Evolutionary conservation across 2,888 invertebrate species (phyloP).

Genomic region (Drosophila prostipennis): DNA sequence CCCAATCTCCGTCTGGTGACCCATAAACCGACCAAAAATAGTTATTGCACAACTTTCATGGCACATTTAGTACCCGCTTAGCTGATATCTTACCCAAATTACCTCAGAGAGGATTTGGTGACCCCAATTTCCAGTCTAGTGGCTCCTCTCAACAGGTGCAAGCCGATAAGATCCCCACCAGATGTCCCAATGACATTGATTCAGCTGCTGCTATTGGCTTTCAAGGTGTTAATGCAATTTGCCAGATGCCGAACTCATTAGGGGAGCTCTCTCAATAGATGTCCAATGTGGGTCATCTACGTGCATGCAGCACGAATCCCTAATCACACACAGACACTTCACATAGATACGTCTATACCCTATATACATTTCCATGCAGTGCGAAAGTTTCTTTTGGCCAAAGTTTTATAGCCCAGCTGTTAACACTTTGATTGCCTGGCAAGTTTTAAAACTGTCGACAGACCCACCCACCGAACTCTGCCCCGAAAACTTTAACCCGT

Average conservation of each 20-base stretch:
- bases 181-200: slow-evolving; percentile 17
- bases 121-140: not conserved
- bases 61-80: not conserved
- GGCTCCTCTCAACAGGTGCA: slow-evolving; percentile 20
- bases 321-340: slow-evolving; percentile 17
- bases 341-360: not conserved
- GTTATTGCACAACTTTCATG: too few species aligned
- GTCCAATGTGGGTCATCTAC: slow-evolving; percentile 34
- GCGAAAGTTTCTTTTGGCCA: slow-evolving; percentile 59
- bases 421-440: slow-evolving; percentile 73
- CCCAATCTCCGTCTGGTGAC: too few species aligned
- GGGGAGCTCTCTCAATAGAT: slow-evolving; percentile 21
- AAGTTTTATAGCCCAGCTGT: slow-evolving; percentile 71
- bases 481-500: slow-evolving; percentile 33
- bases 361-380: slow-evolving; percentile 29
- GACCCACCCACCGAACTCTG: slow-evolving; percentile 11
- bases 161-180: not conserved
- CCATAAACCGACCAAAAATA: too few species aligned
- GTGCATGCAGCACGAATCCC: slow-evolving; percentile 16
- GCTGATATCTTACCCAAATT: not conserved
- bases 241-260: slow-evolving; percentile 45
- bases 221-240: slow-evolving; percentile 63
- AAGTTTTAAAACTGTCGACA: slow-evolving; percentile 57
- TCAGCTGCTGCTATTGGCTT: slow-evolving; percentile 48
- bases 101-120: not conserved